Conservation (phyloP, 2,113 vertebrate genomes). For the Callorhinus ursinus region DNA sequence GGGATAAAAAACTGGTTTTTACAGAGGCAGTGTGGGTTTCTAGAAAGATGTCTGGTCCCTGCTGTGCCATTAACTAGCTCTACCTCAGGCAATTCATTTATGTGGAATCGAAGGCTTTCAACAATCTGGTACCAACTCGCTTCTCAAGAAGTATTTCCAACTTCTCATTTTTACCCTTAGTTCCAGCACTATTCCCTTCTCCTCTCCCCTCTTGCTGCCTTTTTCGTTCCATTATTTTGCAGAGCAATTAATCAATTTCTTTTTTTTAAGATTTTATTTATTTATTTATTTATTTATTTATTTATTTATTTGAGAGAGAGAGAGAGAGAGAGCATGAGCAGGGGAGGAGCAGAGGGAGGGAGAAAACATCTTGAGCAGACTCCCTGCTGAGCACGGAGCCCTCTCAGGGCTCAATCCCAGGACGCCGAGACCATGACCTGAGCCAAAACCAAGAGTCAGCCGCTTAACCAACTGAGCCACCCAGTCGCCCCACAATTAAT, state of each 20-base stretch:
- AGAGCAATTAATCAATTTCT: neutral
- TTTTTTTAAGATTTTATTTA: neutral
- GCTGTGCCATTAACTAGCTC: neutral
- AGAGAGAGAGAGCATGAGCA: neutral
- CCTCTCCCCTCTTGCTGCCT: neutral
- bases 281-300: neutral
- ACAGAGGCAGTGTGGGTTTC: neutral
- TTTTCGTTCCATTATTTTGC: slow-evolving; percentile 10
- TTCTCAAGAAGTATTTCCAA: neutral
- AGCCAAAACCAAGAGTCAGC: neutral
- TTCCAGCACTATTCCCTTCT: neutral
- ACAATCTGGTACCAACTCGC: neutral
- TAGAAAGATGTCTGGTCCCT: neutral
- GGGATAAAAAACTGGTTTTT: neutral
- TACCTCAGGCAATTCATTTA: neutral
- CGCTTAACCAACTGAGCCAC: neutral
- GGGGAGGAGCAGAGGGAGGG: neutral
- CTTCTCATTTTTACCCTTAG: neutral
- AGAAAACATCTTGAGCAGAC: neutral
- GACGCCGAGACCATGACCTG: neutral
- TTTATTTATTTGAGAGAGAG: neutral
- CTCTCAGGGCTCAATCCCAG: neutral
- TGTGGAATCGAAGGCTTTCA: neutral
- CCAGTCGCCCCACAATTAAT: neutral
- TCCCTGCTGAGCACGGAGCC: neutral